Percentiles rank a stretch among this genome's conserved stretches.
Conservation (phyloP, 2,888 invertebrate species). For the Drosophila ezoana region DNA sequence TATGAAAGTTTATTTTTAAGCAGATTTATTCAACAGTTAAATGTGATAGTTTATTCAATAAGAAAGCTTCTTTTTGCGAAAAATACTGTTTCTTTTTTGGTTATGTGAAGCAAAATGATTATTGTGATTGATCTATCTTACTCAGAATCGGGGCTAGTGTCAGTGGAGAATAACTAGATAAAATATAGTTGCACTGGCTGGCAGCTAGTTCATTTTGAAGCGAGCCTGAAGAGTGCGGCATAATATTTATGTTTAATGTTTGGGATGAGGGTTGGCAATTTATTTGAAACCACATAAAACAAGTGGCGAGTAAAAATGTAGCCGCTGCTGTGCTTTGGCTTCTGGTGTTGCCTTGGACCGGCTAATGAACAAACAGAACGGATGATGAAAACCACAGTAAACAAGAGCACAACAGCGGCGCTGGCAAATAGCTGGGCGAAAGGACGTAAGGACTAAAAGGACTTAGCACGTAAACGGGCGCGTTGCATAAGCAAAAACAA, state of each 20-base stretch:
- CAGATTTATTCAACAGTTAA: too few species aligned
- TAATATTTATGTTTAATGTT: slow-evolving; percentile 49
- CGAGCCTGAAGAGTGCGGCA: slow-evolving; percentile 31
- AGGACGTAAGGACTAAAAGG: slow-evolving; percentile 29
- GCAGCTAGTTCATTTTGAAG: slow-evolving; percentile 26
- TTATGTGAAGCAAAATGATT: too few species aligned
- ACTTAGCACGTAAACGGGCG: slow-evolving; percentile 69
- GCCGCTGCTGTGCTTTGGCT: slow-evolving; percentile 40
- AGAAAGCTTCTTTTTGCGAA: too few species aligned
- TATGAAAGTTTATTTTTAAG: too few species aligned
- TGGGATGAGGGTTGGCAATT: slow-evolving; percentile 61
- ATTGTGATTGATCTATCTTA: too few species aligned
- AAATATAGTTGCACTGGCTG: slow-evolving; percentile 2
- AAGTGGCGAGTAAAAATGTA: slow-evolving; percentile 67
- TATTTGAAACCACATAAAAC: slow-evolving; percentile 79
- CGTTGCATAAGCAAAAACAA: slow-evolving; percentile 67
- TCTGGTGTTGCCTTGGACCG: slow-evolving; percentile 57
- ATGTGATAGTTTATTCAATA: too few species aligned
- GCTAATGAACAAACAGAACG: slow-evolving; percentile 78
- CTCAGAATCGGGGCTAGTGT: not conserved
- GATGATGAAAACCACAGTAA: slow-evolving; percentile 79
- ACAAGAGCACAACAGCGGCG: slow-evolving; percentile 57
- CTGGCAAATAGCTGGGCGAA: slow-evolving; percentile 61
- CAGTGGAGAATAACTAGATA: slow-evolving; percentile 8
- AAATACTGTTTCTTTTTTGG: too few species aligned